Evolutionary conservation across 1,140 invertebrate species (phyloP), one percentile per base, ranked within the genome.

Genomic region (Lordiphosa collinella): DNA sequence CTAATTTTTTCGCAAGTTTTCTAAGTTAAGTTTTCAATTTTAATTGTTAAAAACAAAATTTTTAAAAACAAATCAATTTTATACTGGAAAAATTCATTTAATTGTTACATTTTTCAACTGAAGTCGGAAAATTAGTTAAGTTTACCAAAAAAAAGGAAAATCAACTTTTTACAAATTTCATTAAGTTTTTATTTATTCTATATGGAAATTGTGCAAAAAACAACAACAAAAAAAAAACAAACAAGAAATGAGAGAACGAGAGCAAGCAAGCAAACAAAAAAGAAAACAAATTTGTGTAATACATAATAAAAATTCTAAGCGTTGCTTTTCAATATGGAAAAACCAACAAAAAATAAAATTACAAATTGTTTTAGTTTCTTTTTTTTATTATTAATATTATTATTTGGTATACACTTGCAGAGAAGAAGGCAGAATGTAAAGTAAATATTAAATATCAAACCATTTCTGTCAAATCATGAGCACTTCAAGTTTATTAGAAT

Each of bases 241-340:
- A 25, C 10, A 49, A 49, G 34, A 51, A 37, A 43, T 43, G 57
- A 61, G 49, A 36, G 58, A 78, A 40, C 55, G 36, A 41, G 34
- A 49, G 47, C 13, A 18, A 37, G 12, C 48, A 58, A 60, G 53
- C 59, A 61, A 73, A 62, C 43, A 34, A 79, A 67, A 67, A 36
- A 29, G n/a, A 16, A 25, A 25, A 3, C 3, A 41, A 49, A 72
- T 57, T 67, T 76, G 62, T 67, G 69, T 66, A 71, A 82, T n/a
- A n/a, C n/a, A n/a, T 63, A 80, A 80, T 75, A 80, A 82, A 80
- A 82, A 29, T 29, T 71, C 53, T 74, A 74, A 80, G 75, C 75
- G 69, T 80, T 79, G 76, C 76, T 82, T 80, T 75, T 59, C 82
- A 67, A 74, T 75, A 75, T 71, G 44, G 44, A 71, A 80, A 80